Conservation (phyloP, 2,888 invertebrate species). For the Drosophila meridionalis region DNA sequence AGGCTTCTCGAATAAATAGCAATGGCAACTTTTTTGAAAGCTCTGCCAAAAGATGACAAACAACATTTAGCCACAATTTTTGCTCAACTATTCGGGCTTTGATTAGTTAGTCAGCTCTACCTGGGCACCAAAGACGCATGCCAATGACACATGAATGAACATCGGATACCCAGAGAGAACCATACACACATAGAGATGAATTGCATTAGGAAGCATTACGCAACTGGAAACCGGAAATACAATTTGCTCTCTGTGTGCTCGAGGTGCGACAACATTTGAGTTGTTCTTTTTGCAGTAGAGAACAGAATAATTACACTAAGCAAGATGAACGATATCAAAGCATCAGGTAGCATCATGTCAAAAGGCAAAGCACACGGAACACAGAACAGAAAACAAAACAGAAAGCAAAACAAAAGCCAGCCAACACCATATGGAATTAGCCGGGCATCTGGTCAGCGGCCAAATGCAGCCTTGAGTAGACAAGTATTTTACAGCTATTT, state of each 20-base stretch:
- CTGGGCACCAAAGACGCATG: conserved; percentile 6
- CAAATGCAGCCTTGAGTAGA: conserved; percentile 49
- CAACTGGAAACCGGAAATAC: conserved; percentile 31
- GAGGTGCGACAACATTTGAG: conserved; percentile 7
- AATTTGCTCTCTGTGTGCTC: conserved; percentile 1
- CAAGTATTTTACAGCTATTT: conserved; percentile 70
- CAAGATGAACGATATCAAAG: conserved; percentile 21
- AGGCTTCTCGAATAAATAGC: conserved; percentile 6
- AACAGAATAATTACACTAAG: conserved; percentile 13
- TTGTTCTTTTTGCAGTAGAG: conserved; percentile 8
- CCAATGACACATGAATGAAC: conserved; percentile 7
- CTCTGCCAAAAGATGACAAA: conserved; percentile 35
- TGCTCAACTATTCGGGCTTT: conserved; percentile 31
- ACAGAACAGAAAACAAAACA: background rate
- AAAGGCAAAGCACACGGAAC: background rate
- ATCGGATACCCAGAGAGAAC: background rate
- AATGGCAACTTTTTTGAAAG: conserved; percentile 23
- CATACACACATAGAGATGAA: background rate
- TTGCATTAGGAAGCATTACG: conserved; percentile 3
- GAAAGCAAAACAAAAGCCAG: background rate
- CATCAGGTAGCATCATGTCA: conserved; percentile 40
- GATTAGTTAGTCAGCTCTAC: conserved; percentile 35
- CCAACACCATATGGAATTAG: conserved; percentile 47
- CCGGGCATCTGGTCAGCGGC: conserved; percentile 27
- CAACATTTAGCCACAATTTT: conserved; percentile 24